Base-by-base conservation (phyloP, 2,797 vertebrate species). In the Anguilla anguilla region DNA sequence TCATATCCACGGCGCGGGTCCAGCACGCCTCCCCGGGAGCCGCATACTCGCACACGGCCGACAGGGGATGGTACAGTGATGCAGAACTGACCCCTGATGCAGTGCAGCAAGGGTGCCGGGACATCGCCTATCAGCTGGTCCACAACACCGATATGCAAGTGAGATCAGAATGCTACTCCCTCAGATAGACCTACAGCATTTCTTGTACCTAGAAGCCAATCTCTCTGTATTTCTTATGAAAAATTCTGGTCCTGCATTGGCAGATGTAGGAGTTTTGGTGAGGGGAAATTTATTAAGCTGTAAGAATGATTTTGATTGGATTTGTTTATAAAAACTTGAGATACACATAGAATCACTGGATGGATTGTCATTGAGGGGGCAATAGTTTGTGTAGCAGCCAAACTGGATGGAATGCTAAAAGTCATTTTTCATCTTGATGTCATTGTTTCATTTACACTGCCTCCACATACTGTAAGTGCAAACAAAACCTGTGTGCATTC, bases 11-110 rank as follows among this genome's bases (percentile, higher is more conserved):
- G 13, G 95, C 96, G 2, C 95, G 96, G 72, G 96, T 97, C 35
- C 97, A 97, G 89, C 97, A 97, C 0, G 97, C 97, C 15, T 97
- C 97, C 13, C 97, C 96, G 0, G 92, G 57, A 0, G 97, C 92
- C 0, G 86, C 0, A 81, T 97, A 97, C 6, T 95, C 96, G 49
- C 96, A 97, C 91, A 28, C 35, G 5, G 91, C 94, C 0, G 3
- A 94, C n/a, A 91, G 97, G 86, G 22, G 10, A 13, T 97, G 97
- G 97, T 97, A 97, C 85, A 77, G 92, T 3, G 96, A 97, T 88
- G 67, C 92, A 6, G 84, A 95, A 0, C 93, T 97, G 89, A 0
- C 90, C 28, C 0, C 0, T 0, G 93, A 94, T 3, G 95, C 95
- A 0, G 0, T 91, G 1, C 0, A 53, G 1, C 89, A 91, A 25